Conservation (phyloP, 1,140 invertebrate genomes). For the Drosophila busckii region DNA sequence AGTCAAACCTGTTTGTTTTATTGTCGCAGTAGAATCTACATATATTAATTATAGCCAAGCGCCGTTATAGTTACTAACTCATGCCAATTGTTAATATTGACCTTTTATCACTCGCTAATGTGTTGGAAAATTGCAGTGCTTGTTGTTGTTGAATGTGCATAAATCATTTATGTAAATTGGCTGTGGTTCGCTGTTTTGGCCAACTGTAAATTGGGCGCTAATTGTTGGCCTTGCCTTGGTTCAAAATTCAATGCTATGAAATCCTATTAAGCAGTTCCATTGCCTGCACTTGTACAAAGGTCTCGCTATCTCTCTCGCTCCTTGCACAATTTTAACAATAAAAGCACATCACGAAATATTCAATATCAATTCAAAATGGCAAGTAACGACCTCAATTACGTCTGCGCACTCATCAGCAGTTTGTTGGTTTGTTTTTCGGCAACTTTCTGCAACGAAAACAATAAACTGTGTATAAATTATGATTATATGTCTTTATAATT, state of each 20-base stretch:
- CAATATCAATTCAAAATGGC: conserved; percentile 33
- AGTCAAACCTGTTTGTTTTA: conserved; percentile 28
- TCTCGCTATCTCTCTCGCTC: no score
- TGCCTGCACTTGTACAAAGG: conserved; percentile 48
- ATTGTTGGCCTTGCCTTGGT: conserved; percentile 52
- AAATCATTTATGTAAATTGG: conserved; percentile 62
- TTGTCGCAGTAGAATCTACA: no score
- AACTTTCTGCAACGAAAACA: conserved; percentile 68
- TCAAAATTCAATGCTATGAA: conserved; percentile 24
- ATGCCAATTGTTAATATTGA: no score
- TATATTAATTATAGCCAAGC: no score
- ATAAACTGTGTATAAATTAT: conserved; percentile 35
- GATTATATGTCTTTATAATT: conserved; percentile 28
- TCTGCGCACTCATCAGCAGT: conserved; percentile 12
- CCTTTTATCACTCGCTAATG: conserved; percentile 39
- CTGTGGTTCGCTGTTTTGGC: conserved; percentile 28
- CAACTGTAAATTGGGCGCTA: conserved; percentile 41
- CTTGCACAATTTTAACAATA: conserved; percentile 49
- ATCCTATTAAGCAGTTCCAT: conserved; percentile 43
- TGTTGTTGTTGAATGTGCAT: conserved; percentile 50
- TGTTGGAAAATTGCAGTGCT: conserved; percentile 62
- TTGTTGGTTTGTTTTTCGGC: conserved; percentile 18
- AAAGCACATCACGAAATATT: conserved; percentile 43
- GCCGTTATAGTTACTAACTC: no score
- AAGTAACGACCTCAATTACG: conserved; percentile 59